phyloP scores from a whole-genome alignment of 2,797 vertebrate species.

The Myotis daubentonii region DNA sequence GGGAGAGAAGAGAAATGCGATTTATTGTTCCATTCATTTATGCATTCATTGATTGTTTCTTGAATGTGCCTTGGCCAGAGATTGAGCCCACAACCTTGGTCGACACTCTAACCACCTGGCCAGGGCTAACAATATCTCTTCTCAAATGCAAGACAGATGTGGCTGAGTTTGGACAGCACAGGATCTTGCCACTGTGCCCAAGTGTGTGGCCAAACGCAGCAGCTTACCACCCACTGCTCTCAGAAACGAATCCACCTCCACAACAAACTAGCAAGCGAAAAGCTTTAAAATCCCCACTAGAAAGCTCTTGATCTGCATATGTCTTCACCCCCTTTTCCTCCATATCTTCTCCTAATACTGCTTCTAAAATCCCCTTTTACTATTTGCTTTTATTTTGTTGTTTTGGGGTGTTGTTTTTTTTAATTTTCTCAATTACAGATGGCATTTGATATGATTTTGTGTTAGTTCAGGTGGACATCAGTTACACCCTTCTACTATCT shows the following conservation, averaged over 20 bases:
- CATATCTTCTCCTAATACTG: background rate
- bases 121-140: background rate
- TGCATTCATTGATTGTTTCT: background rate
- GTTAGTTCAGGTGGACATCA: background rate
- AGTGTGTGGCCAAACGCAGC: no score
- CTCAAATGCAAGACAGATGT: background rate
- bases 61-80: background rate
- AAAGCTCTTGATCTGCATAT: background rate
- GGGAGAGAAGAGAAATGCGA: background rate
- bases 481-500: no score
- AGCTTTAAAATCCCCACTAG: no score
- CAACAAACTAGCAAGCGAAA: background rate
- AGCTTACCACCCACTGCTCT: accelerated
- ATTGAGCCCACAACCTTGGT: background rate
- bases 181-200: background rate
- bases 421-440: background rate
- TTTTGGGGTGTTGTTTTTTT: background rate
- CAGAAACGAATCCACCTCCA: background rate
- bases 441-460: background rate
- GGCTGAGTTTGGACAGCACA: background rate
- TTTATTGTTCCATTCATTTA: background rate
- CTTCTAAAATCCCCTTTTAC: background rate
- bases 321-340: background rate
- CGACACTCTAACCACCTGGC: background rate
- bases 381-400: background rate